Conservation (phyloP, 2,113 vertebrate genomes). For the Nesogale talazaci region DNA sequence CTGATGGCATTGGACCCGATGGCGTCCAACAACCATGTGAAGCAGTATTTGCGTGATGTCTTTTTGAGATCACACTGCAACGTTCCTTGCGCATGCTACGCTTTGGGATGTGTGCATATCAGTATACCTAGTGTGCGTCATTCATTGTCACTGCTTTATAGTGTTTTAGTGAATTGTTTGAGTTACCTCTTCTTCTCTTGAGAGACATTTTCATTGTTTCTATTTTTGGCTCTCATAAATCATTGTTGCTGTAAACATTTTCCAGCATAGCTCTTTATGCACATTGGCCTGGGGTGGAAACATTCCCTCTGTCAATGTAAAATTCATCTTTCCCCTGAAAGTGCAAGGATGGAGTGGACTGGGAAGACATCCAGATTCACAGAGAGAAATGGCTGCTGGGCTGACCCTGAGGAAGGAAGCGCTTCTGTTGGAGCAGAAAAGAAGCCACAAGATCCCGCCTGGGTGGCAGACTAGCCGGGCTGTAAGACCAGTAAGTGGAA, state of each 20-base stretch:
- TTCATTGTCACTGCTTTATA: constrained; percentile 23
- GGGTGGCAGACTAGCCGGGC: no score
- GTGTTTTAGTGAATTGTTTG: not conserved
- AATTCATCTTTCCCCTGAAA: no score
- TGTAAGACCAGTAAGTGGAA: no score
- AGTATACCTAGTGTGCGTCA: not conserved
- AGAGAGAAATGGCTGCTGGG: no score
- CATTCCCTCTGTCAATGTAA: no score
- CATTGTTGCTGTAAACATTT: not conserved
- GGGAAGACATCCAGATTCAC: no score
- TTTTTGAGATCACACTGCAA: not conserved
- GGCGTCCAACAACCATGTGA: no score
- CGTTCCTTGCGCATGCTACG: constrained; percentile 10
- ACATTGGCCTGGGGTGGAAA: not conserved
- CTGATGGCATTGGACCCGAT: no score
- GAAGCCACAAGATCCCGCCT: no score
- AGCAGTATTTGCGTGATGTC: not conserved
- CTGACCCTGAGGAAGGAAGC: no score
- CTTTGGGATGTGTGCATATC: constrained; percentile 27
- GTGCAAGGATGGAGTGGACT: no score
- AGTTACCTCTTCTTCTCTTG: not conserved
- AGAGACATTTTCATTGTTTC: constrained; percentile 2
- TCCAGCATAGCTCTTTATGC: not conserved
- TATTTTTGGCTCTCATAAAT: not conserved
- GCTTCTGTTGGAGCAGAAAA: no score